Conservation (phyloP, 2,113 vertebrate species). For the Alethe castanea region DNA sequence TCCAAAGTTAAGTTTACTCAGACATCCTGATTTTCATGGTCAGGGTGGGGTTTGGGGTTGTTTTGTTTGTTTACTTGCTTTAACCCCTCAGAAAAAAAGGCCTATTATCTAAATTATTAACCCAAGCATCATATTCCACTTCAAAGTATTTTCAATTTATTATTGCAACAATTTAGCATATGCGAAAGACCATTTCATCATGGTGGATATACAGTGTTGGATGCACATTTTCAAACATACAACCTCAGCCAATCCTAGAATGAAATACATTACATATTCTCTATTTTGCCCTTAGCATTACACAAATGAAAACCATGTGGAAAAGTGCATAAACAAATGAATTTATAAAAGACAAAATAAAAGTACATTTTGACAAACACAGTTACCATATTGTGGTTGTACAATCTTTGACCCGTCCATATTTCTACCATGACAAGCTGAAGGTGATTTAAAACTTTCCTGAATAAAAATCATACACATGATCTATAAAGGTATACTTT, state of each 20-base stretch:
- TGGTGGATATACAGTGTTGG: background rate
- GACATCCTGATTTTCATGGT: background rate
- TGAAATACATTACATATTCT: background rate
- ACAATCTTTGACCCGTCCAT: background rate
- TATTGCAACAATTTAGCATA: background rate
- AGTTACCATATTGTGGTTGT: background rate
- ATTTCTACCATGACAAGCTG: background rate
- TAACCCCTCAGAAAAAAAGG: background rate
- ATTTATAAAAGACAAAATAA: background rate
- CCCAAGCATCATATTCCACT: background rate
- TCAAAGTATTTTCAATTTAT: background rate
- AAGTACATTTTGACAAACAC: background rate
- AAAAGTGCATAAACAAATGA: background rate
- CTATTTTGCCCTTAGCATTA: background rate
- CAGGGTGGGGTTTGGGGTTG: background rate
- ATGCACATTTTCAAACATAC: background rate
- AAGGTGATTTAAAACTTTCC: background rate
- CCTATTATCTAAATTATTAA: background rate
- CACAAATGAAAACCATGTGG: background rate
- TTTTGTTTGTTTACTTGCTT: background rate
- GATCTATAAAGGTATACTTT: background rate
- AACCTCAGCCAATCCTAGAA: background rate
- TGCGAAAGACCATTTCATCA: background rate
- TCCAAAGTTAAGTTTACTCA: background rate
- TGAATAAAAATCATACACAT: background rate